Evolutionary conservation across 2,888 invertebrate genomes (phyloP).

Genomic region (Rhamphomyia laevipes): DNA sequence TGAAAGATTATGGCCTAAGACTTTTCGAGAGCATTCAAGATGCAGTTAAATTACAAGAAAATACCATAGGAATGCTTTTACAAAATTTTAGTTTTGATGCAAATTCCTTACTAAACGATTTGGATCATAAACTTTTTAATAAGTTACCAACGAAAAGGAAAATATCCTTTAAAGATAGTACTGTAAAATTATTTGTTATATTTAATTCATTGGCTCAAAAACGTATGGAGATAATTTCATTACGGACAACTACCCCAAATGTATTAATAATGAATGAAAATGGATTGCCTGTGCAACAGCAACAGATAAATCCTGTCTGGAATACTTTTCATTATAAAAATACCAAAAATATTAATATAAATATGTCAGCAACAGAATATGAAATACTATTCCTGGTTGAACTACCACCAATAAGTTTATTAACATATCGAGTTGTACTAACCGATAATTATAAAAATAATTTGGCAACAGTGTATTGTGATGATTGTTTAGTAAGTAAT

Average conservation of each 20-base stretch:
- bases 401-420: conserved; percentile 62
- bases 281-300: conserved; percentile 47
- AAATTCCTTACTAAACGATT: conserved; percentile 47
- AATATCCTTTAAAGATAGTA: conserved; percentile 45
- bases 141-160: conserved; percentile 63
- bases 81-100: conserved; percentile 32
- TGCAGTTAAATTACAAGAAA: conserved; percentile 63
- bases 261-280: conserved; percentile 59
- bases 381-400: conserved; percentile 67
- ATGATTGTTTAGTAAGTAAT: conserved; percentile 40
- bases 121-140: conserved; percentile 67
- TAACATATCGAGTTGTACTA: conserved; percentile 50
- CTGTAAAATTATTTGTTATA: conserved; percentile 49
- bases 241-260: conserved; percentile 57
- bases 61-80: conserved; percentile 50
- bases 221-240: conserved; percentile 63
- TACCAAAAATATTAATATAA: conserved; percentile 16
- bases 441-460: conserved; percentile 33
- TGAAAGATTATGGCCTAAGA: conserved; percentile 86
- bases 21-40: conserved; percentile 73
- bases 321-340: conserved; percentile 41
- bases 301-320: conserved; percentile 81
- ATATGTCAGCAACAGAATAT: conserved; percentile 44
- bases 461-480: conserved; percentile 43
- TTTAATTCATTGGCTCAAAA: conserved; percentile 75